Percentiles rank a stretch among this genome's conserved stretches.
These are phyloP conservation scores for Eupristina koningsbergeri DNA, from an alignment of 1,140 invertebrate species.

Conservation along the genomic window DNA sequence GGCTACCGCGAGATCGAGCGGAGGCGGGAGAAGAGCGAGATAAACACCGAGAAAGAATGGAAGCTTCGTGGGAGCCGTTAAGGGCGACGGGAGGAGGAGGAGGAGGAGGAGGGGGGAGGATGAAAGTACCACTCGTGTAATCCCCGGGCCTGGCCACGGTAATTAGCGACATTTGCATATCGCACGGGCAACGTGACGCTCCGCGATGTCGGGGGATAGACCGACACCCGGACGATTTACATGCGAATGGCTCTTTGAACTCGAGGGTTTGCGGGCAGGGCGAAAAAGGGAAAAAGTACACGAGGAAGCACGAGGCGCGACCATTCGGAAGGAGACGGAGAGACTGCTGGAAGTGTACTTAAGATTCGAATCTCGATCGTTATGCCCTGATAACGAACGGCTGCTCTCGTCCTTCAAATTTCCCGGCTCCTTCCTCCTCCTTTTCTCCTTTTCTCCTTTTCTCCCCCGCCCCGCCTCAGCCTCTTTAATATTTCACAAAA, in stretches of 20 bases:
- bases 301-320: not conserved
- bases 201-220: conserved; percentile 49
- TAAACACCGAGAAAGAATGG: not conserved
- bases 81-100: too few relatives aligned
- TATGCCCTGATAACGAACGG: conserved; percentile 27
- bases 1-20: not conserved
- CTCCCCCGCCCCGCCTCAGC: not conserved
- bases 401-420: not conserved
- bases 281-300: too few relatives aligned
- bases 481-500: not conserved
- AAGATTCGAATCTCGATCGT: conserved; percentile 31
- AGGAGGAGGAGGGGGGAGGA: not conserved
- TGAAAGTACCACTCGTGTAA: conserved; percentile 2
- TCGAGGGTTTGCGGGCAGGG: not conserved
- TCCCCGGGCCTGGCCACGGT: conserved; percentile 60
- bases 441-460: too few relatives aligned
- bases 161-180: conserved; percentile 73
- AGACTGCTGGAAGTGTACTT: not conserved
- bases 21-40: not conserved
- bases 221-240: conserved; percentile 60
- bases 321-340: conserved; percentile 1
- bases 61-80: not conserved
- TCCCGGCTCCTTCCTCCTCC: not conserved
- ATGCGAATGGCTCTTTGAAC: conserved; percentile 63
- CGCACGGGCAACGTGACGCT: conserved; percentile 47